Conservation (phyloP, 2,888 invertebrate species). For the Tuberolachnus salignus region DNA sequence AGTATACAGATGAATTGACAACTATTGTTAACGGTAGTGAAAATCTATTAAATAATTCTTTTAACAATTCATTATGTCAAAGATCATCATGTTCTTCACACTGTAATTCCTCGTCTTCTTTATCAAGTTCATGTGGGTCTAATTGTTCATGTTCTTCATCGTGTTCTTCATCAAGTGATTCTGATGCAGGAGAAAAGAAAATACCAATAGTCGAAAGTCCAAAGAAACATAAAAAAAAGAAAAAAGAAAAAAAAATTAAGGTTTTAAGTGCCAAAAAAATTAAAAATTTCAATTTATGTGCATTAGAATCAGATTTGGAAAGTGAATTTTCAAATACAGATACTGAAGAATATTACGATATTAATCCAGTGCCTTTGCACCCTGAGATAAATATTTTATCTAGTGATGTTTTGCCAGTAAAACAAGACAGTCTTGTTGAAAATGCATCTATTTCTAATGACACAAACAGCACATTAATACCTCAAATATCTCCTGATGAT, state of each 20-base stretch:
- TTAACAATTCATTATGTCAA: slow-evolving; percentile 16
- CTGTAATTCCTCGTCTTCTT: slow-evolving; percentile 45
- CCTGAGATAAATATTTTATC: slow-evolving; percentile 16
- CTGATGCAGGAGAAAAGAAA: slow-evolving; percentile 41
- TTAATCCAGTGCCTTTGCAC: slow-evolving; percentile 46
- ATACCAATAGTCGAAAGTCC: slow-evolving; percentile 38
- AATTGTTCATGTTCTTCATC: slow-evolving; percentile 53
- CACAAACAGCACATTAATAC: neutral
- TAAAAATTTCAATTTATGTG: slow-evolving; percentile 42
- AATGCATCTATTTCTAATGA: neutral
- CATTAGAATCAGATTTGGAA: slow-evolving; percentile 50
- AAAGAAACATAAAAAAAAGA: slow-evolving; percentile 51
- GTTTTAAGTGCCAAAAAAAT: slow-evolving; percentile 51
- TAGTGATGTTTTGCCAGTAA: neutral
- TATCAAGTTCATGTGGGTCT: slow-evolving; percentile 50
- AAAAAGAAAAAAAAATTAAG: slow-evolving; percentile 49
- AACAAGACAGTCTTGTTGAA: neutral
- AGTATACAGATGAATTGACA: slow-evolving; percentile 37
- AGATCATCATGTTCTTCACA: slow-evolving; percentile 53
- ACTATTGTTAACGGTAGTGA: slow-evolving; percentile 27
- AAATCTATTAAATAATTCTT: slow-evolving; percentile 47
- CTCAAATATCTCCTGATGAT: slow-evolving; percentile 6
- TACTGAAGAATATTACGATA: slow-evolving; percentile 53
- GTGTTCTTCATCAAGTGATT: slow-evolving; percentile 45
- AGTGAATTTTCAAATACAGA: slow-evolving; percentile 51